These are phyloP conservation scores for Heteromurus nitidus DNA, from an alignment of 2,888 invertebrate species.

Conservation along the genomic window DNA sequence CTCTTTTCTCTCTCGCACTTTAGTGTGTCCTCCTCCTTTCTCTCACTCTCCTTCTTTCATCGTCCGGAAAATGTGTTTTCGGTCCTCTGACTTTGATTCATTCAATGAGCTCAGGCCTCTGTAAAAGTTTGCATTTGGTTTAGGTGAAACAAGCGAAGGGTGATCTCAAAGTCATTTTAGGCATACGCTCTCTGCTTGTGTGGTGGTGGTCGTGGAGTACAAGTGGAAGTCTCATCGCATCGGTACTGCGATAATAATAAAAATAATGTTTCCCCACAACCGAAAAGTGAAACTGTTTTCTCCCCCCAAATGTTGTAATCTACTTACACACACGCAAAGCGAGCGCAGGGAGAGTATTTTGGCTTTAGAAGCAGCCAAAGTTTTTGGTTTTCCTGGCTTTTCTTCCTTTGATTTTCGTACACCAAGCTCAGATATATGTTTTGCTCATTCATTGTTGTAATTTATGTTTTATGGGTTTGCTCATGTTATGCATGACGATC, in stretches of 20 bases:
- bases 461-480: conserved; percentile 63
- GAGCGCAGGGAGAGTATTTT: neutral
- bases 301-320: too few relatives aligned
- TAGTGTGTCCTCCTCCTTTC: conserved; percentile 20
- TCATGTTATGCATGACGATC: conserved; percentile 55
- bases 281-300: conserved; percentile 12
- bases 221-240: neutral
- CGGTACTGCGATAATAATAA: conserved; percentile 2
- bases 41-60: conserved; percentile 49
- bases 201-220: neutral
- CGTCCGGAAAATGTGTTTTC: conserved; percentile 66
- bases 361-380: neutral
- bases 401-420: neutral
- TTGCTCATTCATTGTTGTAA: conserved; percentile 62
- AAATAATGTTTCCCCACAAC: neutral
- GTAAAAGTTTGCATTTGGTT: conserved; percentile 32
- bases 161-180: conserved; percentile 14
- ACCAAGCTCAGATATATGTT: too few relatives aligned
- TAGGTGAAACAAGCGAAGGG: neutral
- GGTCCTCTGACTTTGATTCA: conserved; percentile 56
- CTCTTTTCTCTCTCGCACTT: conserved; percentile 17
- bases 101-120: neutral
- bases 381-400: conserved; percentile 9
- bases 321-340: too few relatives aligned
- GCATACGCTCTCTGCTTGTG: neutral